A percentile compares a stretch with the other conserved stretches of the same genome.
Evolutionary conservation across 1,140 invertebrate species (phyloP).

Genomic region (Drosophila repleta): DNA sequence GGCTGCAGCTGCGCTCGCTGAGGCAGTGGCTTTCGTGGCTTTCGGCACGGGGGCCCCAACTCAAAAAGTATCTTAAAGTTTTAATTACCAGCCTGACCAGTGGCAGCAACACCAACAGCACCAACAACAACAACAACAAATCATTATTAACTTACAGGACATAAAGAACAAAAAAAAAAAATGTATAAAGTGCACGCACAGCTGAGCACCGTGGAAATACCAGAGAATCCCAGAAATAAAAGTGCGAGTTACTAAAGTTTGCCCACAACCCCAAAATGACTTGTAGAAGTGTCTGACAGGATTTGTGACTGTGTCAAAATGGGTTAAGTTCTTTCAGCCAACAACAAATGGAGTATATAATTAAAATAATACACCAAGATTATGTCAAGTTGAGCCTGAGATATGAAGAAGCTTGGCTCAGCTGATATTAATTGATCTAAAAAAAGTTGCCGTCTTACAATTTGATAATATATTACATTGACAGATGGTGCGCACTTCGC

Average conservation of each 20-base stretch:
- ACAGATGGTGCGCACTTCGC: constrained; percentile 16
- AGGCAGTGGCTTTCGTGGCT: constrained; percentile 48
- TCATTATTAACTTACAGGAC: constrained; percentile 75
- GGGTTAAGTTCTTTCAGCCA: constrained; percentile 20
- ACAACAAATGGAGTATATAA: constrained; percentile 7
- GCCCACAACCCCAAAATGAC: constrained; percentile 29
- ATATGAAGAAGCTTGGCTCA: not conserved
- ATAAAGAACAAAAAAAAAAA: constrained; percentile 20
- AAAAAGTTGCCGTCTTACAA: constrained; percentile 1
- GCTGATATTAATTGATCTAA: too few relatives aligned
- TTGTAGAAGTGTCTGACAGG: constrained; percentile 26
- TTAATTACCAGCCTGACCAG: constrained; percentile 77
- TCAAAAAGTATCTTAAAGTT: constrained; percentile 80
- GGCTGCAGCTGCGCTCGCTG: constrained; percentile 28
- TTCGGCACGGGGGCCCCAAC: constrained; percentile 37
- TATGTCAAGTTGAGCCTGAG: not conserved
- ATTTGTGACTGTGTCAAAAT: constrained; percentile 35
- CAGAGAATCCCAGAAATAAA: constrained; percentile 2
- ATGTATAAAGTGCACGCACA: constrained; percentile 38
- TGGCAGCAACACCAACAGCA: constrained; percentile 32
- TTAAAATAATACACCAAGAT: constrained; percentile 1
- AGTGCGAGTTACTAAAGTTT: constrained; percentile 35
- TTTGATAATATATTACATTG: not conserved
- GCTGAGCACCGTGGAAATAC: constrained; percentile 43
- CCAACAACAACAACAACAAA: constrained; percentile 56